Conservation (phyloP, 1,140 invertebrate species). For the Sycophila sp. region DNA sequence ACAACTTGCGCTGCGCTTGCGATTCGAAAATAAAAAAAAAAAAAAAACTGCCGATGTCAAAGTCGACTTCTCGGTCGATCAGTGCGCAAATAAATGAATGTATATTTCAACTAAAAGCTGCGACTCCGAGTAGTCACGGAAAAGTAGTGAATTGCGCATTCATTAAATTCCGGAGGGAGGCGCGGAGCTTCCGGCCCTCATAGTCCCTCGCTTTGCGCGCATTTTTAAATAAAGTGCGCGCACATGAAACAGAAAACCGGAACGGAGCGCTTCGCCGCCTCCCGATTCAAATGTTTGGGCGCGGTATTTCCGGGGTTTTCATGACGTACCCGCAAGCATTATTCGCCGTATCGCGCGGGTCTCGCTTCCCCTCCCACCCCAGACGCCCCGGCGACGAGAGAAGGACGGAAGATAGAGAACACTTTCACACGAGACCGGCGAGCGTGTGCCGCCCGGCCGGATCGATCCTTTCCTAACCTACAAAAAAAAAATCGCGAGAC, state of each 20-base stretch:
- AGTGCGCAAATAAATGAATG: no score
- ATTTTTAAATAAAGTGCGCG: not conserved
- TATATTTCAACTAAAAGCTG: not conserved
- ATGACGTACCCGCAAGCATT: no score
- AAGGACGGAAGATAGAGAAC: not conserved
- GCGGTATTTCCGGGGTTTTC: conserved; percentile 64
- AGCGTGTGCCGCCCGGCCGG: no score
- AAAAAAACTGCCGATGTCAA: no score
- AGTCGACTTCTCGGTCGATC: no score
- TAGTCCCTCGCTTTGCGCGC: not conserved
- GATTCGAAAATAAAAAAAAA: no score
- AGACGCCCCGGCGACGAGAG: not conserved
- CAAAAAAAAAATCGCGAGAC: no score
- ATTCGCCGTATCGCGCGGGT: no score
- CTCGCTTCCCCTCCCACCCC: no score
- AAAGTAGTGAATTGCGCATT: not conserved
- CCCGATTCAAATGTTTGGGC: conserved; percentile 57
- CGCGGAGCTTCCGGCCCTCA: not conserved
- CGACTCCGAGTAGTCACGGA: not conserved
- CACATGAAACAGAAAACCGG: conserved; percentile 22
- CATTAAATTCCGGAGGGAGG: not conserved
- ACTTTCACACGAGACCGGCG: not conserved
- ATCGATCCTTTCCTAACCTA: not conserved
- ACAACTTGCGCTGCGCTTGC: no score
- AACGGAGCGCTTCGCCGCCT: conserved; percentile 30